Percentiles rank a stretch among this genome's conserved stretches.
Evolutionary conservation across 92 coral and sea anemone genomes (phyloP).

Genomic region (Actinostola sp.): DNA sequence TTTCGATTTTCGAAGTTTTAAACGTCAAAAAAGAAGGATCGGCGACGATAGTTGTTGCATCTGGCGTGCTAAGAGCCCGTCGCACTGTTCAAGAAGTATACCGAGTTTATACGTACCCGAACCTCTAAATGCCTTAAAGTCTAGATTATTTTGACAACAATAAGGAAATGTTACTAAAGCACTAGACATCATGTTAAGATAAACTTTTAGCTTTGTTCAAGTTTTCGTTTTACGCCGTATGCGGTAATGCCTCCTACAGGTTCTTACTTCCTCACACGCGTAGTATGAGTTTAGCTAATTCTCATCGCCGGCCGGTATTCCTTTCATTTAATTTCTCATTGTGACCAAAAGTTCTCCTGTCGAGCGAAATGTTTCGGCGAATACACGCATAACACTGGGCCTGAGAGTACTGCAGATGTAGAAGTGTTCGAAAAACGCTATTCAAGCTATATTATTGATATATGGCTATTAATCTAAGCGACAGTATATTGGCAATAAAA

Average conservation of each 20-base stretch:
- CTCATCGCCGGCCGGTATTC: not conserved
- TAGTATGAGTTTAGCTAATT: not conserved
- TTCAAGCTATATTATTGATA: not conserved
- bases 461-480: not conserved
- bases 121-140: conserved; percentile 13
- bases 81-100: conserved; percentile 8
- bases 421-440: not conserved
- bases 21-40: not conserved
- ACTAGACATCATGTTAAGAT: conserved; percentile 24
- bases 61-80: conserved; percentile 39
- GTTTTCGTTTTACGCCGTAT: not conserved
- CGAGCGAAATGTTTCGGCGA: not conserved
- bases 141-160: conserved; percentile 18
- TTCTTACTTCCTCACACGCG: conserved; percentile 7
- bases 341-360: not conserved
- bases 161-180: conserved; percentile 22
- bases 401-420: conserved; percentile 31
- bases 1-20: conserved; percentile 5
- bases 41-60: conserved; percentile 8
- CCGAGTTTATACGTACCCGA: not conserved
- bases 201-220: conserved; percentile 8
- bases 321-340: not conserved
- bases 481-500: not conserved
- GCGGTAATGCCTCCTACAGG: not conserved
- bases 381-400: not conserved